Conservation (phyloP, 2,888 invertebrate genomes). For the Zhuqinia jingwanae region DNA sequence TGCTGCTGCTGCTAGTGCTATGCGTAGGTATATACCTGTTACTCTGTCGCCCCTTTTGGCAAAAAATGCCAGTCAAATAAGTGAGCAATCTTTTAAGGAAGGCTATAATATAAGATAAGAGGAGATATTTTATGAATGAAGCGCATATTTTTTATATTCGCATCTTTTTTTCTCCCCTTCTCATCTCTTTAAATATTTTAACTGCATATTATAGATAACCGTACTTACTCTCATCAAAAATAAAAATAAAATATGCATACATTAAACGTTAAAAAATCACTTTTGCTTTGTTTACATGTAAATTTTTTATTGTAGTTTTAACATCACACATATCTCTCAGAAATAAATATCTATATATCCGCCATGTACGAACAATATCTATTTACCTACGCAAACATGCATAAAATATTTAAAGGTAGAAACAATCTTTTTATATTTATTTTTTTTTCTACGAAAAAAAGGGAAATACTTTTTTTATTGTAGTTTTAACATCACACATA, state of each 20-base stretch:
- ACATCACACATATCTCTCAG: too few species aligned
- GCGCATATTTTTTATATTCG: background rate
- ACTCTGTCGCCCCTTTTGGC: conserved; percentile 71
- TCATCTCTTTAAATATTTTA: too few species aligned
- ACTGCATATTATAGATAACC: too few species aligned
- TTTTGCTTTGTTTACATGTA: conserved; percentile 6
- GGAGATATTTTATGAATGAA: background rate
- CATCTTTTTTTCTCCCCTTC: background rate
- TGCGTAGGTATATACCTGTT: conserved; percentile 35
- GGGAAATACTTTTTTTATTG: conserved; percentile 42
- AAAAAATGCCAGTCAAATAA: conserved; percentile 71
- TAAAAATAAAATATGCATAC: background rate
- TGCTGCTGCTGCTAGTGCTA: background rate
- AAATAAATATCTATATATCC: background rate
- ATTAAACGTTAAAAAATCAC: background rate
- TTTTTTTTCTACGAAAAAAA: conserved; percentile 22
- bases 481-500: conserved; percentile 46
- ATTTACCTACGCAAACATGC: background rate
- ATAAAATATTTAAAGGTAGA: conserved; percentile 4
- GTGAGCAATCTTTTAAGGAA: conserved; percentile 8
- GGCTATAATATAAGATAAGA: background rate
- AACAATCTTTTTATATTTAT: too few species aligned
- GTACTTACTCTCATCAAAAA: too few species aligned
- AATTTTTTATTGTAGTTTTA: conserved; percentile 53
- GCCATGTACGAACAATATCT: background rate